A percentile compares a stretch with the other conserved stretches of the same genome.
Evolutionary conservation across 2,888 invertebrate genomes (phyloP).

Genomic region (Eristalis tenax): DNA sequence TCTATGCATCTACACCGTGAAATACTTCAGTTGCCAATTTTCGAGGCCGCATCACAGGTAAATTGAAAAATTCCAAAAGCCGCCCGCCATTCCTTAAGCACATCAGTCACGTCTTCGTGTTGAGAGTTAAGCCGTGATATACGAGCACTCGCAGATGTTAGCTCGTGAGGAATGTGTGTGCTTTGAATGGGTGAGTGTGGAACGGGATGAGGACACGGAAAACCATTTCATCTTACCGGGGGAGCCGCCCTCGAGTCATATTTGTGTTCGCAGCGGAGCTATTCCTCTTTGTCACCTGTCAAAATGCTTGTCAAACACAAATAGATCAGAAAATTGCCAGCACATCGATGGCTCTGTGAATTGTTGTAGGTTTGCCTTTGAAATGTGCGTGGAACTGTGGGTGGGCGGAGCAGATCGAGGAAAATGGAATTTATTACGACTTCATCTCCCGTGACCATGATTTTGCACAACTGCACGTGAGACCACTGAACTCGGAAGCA

Average conservation of each 20-base stretch:
- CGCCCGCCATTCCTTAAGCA: background rate
- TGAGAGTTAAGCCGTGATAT: background rate
- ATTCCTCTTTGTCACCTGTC: slow-evolving; percentile 25
- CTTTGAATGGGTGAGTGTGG: background rate
- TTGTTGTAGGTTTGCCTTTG: background rate
- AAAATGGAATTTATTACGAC: background rate
- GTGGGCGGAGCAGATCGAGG: background rate
- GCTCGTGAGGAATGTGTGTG: background rate
- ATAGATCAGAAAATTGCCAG: background rate
- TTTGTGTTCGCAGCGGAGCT: slow-evolving; percentile 6
- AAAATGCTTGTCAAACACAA: slow-evolving; percentile 35
- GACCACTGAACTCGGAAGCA: background rate
- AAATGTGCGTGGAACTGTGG: background rate
- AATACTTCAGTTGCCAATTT: slow-evolving; percentile 95
- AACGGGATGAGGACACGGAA: background rate
- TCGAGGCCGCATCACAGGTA: slow-evolving; percentile 94
- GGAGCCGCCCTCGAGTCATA: slow-evolving; percentile 5
- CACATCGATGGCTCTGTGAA: background rate
- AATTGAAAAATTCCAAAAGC: slow-evolving; percentile 61
- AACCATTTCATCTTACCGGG: slow-evolving; percentile 5
- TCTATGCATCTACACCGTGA: slow-evolving; percentile 97
- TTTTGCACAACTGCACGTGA: background rate
- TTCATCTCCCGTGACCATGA: background rate
- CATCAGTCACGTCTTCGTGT: slow-evolving; percentile 13
- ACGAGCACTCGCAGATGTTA: background rate